Base-by-base conservation (phyloP, 2,888 invertebrate genomes). In the Bhutanitis thaidina region DNA sequence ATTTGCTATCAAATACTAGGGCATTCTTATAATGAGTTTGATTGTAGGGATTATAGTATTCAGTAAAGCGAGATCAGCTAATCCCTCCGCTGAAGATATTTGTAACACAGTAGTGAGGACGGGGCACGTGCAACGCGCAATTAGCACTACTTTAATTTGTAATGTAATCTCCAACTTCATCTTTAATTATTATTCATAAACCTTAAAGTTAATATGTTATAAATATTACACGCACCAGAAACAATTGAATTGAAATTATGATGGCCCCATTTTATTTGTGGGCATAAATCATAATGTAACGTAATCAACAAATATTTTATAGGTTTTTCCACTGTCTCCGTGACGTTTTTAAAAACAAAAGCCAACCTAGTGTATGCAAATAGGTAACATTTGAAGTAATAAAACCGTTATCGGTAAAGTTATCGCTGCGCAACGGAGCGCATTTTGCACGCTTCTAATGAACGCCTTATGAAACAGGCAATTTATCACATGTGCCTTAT, bases 401-500 rank as follows among this genome's bases (percentile, higher is more conserved):
- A 88, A 88, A 88, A 82, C 60, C 74, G 75, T 85, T 89, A 87
- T 87, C 87, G 74, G 65, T 8, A 50, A 60, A 73, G 74, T 83
- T 86, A 88, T 88, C 87, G 89, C 77, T 58, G 86, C 81, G 85
- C 80, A 80, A 74, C 87, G 83, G 81, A 88, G 75, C 77, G 83
- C 80, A 86, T 89, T 88, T 71, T 80, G 76, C 85, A 88, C 80
- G 87, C 79, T 78, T 77, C 84, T 89, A 89, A 88, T 89, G 88
- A 89, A 89, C 78, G 87, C 84, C 85, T 76, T 85, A 88, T 88
- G 85, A 89, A 88, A 86, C 84, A 86, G 86, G 82, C 83, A 87
- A 87, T 88, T 88, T 87, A 88, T 88, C 85, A 87, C 86, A 87
- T 85, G 64, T 65, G 70, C 81, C 83, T 87, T 87, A 86, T 87